These are phyloP conservation scores for Sinella curviseta DNA, from an alignment of 1,140 invertebrate genomes.

Conservation along the genomic window DNA sequence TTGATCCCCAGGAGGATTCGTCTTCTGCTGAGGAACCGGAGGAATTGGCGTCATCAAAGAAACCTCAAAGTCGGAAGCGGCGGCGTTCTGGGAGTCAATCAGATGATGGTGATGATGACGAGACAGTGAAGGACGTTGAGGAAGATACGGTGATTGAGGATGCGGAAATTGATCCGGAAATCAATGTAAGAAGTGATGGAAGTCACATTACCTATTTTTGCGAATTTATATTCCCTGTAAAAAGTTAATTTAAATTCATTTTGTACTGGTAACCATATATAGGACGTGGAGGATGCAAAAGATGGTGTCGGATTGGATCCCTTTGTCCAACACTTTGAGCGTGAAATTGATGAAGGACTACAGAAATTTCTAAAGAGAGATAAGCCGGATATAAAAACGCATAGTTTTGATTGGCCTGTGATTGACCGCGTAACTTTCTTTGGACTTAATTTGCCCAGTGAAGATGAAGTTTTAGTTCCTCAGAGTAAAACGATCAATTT, in stretches of 20 bases:
- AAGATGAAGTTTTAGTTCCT: neutral
- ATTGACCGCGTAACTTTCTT: constrained; percentile 64
- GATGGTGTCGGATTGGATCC: constrained; percentile 57
- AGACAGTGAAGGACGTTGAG: constrained; percentile 53
- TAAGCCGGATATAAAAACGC: constrained; percentile 54
- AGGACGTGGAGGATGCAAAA: constrained; percentile 2
- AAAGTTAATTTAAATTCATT: neutral
- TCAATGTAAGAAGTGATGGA: constrained; percentile 17
- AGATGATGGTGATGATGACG: constrained; percentile 53
- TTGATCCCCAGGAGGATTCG: too few species aligned
- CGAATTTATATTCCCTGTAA: constrained; percentile 27
- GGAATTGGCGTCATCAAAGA: too few species aligned
- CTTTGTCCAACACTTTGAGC: constrained; percentile 65
- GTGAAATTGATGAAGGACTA: constrained; percentile 64
- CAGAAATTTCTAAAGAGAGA: constrained; percentile 59
- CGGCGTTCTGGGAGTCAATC: constrained; percentile 40
- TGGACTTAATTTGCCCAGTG: constrained; percentile 47
- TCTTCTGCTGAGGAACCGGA: too few species aligned
- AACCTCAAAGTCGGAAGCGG: too few species aligned
- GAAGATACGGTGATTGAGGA: constrained; percentile 51
- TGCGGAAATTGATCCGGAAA: constrained; percentile 41
- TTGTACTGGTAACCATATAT: too few species aligned
- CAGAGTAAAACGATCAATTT: constrained; percentile 50
- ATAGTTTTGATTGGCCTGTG: constrained; percentile 60
- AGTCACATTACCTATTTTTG: too few species aligned